A percentile compares a stretch with the other conserved stretches of the same genome.
Conservation (phyloP, 2,888 invertebrate species). For the Hetaerina titia region DNA sequence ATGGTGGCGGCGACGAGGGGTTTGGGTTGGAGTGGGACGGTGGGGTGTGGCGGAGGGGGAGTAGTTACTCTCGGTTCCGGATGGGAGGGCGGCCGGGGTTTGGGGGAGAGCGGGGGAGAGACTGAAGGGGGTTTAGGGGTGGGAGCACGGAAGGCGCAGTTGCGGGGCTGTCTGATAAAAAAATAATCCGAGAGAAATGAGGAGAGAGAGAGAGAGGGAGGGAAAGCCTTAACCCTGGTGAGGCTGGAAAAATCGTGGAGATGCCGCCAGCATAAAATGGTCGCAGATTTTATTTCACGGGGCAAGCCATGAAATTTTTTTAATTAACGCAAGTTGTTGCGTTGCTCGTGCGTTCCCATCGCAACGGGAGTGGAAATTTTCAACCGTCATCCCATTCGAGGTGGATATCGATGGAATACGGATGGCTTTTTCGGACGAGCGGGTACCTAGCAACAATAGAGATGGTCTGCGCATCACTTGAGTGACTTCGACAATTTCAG, state of each 20-base stretch:
- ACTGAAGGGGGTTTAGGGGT: neutral
- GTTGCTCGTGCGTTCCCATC: no score
- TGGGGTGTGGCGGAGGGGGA: neutral
- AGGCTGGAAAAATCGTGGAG: neutral
- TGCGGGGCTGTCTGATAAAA: no score
- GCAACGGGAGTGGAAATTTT: no score
- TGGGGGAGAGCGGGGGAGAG: neutral
- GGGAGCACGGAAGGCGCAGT: neutral
- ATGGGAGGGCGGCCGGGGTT: neutral
- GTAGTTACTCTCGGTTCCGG: neutral
- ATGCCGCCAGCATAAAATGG: neutral
- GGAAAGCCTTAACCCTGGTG: neutral
- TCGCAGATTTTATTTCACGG: neutral
- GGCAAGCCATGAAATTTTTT: no score
- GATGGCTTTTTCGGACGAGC: no score
- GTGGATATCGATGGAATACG: no score
- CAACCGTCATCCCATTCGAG: no score
- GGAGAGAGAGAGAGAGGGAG: neutral
- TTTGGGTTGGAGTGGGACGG: neutral
- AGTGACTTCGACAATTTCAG: no score
- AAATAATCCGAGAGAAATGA: neutral
- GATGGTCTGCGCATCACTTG: no score
- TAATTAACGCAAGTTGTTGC: no score
- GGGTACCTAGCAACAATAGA: no score
- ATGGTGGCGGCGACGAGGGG: neutral